Percentiles rank a stretch among this genome's conserved stretches.
These are phyloP conservation scores for Ganaspis brasiliensis DNA, from an alignment of 2,888 invertebrate genomes.

Conservation along the genomic window DNA sequence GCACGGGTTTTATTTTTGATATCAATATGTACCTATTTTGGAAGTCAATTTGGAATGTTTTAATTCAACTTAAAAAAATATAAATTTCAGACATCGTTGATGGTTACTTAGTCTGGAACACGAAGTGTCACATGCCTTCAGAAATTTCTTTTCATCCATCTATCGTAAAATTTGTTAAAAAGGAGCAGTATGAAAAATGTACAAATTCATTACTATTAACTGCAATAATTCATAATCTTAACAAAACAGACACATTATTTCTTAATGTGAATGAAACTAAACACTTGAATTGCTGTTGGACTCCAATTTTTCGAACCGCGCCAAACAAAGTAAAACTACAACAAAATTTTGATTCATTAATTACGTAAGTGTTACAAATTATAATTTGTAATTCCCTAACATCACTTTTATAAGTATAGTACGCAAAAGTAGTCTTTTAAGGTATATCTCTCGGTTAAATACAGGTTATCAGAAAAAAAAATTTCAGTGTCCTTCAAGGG, in stretches of 20 bases:
- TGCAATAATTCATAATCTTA: constrained; percentile 64
- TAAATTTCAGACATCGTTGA: too few species aligned
- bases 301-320: constrained; percentile 82
- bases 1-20: too few species aligned
- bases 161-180: constrained; percentile 82
- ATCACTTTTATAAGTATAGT: not conserved
- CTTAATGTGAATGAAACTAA: constrained; percentile 71
- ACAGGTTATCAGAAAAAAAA: too few species aligned
- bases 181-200: constrained; percentile 83
- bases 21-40: too few species aligned
- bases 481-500: too few species aligned
- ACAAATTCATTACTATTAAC: constrained; percentile 72
- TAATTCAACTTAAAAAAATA: too few species aligned
- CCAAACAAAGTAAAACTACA: constrained; percentile 67
- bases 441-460: too few species aligned
- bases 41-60: too few species aligned
- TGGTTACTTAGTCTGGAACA: constrained; percentile 83
- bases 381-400: not conserved
- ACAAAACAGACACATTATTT: constrained; percentile 68
- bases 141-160: constrained; percentile 83
- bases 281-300: constrained; percentile 85
- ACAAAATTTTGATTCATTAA: constrained; percentile 72
- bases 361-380: constrained; percentile 69
- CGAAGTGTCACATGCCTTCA: constrained; percentile 84
- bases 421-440: too few species aligned